These are phyloP conservation scores for Halichondria panicea DNA, from an alignment of 37 sponge, comb jelly and placozoan genomes.

Conservation along the genomic window DNA sequence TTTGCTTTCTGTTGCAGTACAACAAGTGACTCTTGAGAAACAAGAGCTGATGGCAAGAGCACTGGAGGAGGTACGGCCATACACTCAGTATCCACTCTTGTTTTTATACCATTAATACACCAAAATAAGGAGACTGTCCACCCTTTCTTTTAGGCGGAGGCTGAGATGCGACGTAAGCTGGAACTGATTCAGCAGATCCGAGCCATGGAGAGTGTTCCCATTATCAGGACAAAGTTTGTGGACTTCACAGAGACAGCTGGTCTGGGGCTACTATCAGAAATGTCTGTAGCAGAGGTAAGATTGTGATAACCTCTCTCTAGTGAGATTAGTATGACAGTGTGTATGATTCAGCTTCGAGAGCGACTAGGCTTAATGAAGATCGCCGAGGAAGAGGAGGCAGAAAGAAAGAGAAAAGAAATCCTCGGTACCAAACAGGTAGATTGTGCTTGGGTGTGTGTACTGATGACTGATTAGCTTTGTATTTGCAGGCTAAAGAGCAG, in stretches of 20 bases:
- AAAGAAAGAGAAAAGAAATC: conserved; percentile 85
- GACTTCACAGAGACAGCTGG: conserved; percentile 90
- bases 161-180: conserved; percentile 84
- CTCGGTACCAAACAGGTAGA: conserved; percentile 70
- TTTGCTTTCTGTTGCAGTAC: conserved; percentile 39
- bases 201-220: conserved; percentile 91
- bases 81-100: no score
- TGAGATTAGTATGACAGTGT: no score
- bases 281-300: conserved; percentile 94
- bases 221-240: conserved; percentile 83
- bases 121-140: no score
- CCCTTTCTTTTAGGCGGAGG: conserved; percentile 68
- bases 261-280: conserved; percentile 86
- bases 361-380: conserved; percentile 75
- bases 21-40: conserved; percentile 85
- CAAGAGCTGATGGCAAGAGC: conserved; percentile 84
- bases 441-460: not conserved
- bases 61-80: conserved; percentile 78
- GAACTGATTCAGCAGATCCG: conserved; percentile 94
- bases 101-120: no score
- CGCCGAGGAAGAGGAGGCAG: conserved; percentile 79
- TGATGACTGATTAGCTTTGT: not conserved
- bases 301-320: not conserved
- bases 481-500: conserved; percentile 60
- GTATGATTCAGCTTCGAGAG: conserved; percentile 83